A percentile compares a stretch with the other conserved stretches of the same genome.
Evolutionary conservation across 2,888 invertebrate genomes (phyloP).

Genomic region (Schrankia costaestrigalis): DNA sequence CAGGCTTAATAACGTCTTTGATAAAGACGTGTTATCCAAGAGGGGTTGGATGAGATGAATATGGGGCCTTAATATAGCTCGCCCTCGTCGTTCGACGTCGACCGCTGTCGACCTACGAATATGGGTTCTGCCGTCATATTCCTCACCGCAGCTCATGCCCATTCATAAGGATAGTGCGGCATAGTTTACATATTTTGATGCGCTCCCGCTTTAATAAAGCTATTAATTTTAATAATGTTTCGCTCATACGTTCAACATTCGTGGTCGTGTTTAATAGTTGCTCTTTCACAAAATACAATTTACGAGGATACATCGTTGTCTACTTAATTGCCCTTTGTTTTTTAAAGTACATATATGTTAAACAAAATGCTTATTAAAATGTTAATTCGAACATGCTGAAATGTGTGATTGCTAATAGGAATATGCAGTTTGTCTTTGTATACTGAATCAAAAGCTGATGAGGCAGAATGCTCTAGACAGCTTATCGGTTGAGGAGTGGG

Average conservation of each 20-base stretch:
- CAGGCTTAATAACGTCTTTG: conserved; percentile 68
- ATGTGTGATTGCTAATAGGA: no score
- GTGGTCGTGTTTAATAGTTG: conserved; percentile 39
- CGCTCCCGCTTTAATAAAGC: conserved; percentile 56
- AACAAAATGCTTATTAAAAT: no score
- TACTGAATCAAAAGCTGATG: no score
- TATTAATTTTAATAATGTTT: conserved; percentile 65
- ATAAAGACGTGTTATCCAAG: conserved; percentile 66
- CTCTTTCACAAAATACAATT: no score
- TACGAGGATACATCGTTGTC: no score
- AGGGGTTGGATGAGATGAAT: conserved; percentile 62
- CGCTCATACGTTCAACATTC: conserved; percentile 38
- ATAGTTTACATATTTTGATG: conserved; percentile 68
- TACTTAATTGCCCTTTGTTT: no score
- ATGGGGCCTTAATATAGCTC: conserved; percentile 58
- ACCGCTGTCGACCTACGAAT: conserved; percentile 66
- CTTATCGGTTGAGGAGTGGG: no score
- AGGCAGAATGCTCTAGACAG: no score
- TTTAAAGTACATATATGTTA: no score
- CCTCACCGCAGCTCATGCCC: conserved; percentile 50
- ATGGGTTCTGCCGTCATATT: conserved; percentile 61
- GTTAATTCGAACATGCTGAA: no score
- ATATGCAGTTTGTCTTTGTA: no score
- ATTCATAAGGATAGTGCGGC: conserved; percentile 64
- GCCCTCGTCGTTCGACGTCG: conserved; percentile 54